A percentile compares a stretch with the other conserved stretches of the same genome.
Conservation (phyloP, 2,113 vertebrate species). For the Hippocampus comes region DNA sequence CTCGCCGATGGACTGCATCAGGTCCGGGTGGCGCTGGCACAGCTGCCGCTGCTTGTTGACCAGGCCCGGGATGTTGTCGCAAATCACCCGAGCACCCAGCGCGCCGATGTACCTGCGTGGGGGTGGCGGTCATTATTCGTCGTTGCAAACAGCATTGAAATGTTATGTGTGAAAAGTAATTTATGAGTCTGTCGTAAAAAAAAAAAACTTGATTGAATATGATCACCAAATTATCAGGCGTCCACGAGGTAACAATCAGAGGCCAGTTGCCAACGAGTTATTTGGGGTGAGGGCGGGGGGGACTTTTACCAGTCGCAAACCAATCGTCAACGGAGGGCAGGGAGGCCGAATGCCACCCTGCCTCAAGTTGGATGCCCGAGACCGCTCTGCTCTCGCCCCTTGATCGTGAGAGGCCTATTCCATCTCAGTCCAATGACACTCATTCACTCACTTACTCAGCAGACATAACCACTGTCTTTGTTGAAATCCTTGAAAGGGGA, state of each 20-base stretch:
- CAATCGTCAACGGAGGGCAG: no score
- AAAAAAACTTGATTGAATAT: background rate
- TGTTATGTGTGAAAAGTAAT: background rate
- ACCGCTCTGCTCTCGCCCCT: no score
- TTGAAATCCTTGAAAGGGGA: conserved; percentile 36
- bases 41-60: conserved; percentile 96
- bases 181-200: background rate
- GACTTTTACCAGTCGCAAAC: no score
- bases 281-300: no score
- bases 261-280: no score
- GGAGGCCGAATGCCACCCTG: no score
- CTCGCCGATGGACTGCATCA: conserved; percentile 94
- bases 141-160: background rate
- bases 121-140: background rate
- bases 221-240: background rate
- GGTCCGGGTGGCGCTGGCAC: conserved; percentile 93
- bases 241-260: no score
- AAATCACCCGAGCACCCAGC: conserved; percentile 92
- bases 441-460: background rate
- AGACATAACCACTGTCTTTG: conserved; percentile 50
- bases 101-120: conserved; percentile 91
- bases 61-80: conserved; percentile 94
- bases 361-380: background rate
- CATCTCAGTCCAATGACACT: conserved; percentile 45
- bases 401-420: conserved; percentile 19